phyloP scores from a whole-genome alignment of 2,113 vertebrate species.

The Marmota monax region DNA sequence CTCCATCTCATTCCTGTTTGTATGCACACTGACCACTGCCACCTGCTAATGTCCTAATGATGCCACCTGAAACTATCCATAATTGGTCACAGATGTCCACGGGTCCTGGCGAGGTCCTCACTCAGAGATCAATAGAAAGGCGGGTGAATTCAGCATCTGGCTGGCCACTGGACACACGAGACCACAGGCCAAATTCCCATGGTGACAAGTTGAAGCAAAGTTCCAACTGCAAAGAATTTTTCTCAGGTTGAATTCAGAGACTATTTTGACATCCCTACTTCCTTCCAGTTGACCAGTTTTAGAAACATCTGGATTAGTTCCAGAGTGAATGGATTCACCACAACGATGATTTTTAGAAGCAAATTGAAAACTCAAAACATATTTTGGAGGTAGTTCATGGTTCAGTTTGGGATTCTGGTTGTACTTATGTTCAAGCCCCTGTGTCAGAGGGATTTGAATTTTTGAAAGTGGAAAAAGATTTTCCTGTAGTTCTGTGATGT shows the following conservation, averaged over 20 bases:
- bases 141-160: neutral
- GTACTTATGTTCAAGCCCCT: conserved; percentile 35
- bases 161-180: neutral
- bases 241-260: conserved; percentile 28
- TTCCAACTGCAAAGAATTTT: neutral
- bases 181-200: conserved; percentile 11
- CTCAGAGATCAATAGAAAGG: conserved; percentile 14
- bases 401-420: conserved; percentile 24
- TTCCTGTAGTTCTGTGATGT: neutral
- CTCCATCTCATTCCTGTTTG: neutral
- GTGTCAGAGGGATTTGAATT: neutral
- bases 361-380: conserved; percentile 70
- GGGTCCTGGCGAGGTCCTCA: neutral
- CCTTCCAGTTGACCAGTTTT: conserved; percentile 60
- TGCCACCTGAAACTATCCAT: neutral
- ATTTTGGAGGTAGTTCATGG: conserved; percentile 4
- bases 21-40: neutral
- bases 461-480: conserved; percentile 13
- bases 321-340: conserved; percentile 57
- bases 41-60: conserved; percentile 40
- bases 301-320: conserved; percentile 64
- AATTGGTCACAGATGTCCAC: neutral
- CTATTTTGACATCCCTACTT: conserved; percentile 13
- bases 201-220: neutral
- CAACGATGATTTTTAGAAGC: conserved; percentile 32